Evolutionary conservation across 2,797 vertebrate species (phyloP).

Genomic region (Molossus alvarezi): DNA sequence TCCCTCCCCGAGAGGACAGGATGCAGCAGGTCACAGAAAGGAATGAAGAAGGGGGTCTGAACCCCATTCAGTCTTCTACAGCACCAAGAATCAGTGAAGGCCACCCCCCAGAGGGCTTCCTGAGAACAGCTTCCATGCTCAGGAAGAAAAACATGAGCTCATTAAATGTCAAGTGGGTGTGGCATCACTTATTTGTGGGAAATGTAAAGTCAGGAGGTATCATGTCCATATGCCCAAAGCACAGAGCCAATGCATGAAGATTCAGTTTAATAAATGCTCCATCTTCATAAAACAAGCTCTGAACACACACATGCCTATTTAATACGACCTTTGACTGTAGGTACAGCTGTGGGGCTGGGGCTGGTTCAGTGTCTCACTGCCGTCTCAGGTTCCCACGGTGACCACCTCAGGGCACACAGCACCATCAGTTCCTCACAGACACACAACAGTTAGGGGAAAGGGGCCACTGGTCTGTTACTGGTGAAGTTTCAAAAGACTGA

Average conservation of each 20-base stretch:
- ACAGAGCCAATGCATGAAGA: slow-evolving; percentile 33
- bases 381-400: slow-evolving; percentile 64
- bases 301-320: slow-evolving; percentile 57
- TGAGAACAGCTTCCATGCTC: too few species aligned
- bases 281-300: slow-evolving; percentile 20
- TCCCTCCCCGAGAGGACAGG: not conserved
- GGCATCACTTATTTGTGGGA: too few species aligned
- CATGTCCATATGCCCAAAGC: not conserved
- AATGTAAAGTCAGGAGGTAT: slow-evolving; percentile 41
- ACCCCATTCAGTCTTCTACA: too few species aligned
- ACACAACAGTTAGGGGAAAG: not conserved
- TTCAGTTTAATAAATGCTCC: slow-evolving; percentile 55
- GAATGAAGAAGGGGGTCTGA: too few species aligned
- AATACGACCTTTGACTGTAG: slow-evolving; percentile 9
- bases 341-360: slow-evolving; percentile 24
- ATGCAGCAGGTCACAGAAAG: too few species aligned
- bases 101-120: too few species aligned
- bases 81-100: too few species aligned
- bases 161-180: too few species aligned
- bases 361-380: not conserved
- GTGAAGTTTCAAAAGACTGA: not conserved
- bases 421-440: not conserved
- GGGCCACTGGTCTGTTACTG: not conserved
- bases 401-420: not conserved
- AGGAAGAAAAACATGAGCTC: too few species aligned